A percentile compares a stretch with the other conserved stretches of the same genome.
These are phyloP conservation scores for Myiotriccus ornatus DNA, from an alignment of 2,797 vertebrate genomes.

Conservation along the genomic window DNA sequence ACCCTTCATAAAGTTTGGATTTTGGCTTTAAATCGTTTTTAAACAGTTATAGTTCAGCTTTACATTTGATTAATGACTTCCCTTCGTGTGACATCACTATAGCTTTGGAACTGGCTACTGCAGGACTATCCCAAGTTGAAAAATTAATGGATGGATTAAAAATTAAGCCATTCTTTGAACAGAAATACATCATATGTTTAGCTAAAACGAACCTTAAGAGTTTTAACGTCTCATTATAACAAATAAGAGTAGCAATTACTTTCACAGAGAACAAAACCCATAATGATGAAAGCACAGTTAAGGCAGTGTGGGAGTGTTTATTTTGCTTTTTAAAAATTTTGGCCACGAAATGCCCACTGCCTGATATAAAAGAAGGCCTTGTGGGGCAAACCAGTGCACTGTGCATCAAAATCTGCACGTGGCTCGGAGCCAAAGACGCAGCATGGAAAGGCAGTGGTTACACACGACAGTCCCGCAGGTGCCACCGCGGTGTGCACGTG, in stretches of 20 bases:
- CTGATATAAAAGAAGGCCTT: not conserved
- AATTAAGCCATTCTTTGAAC: not conserved
- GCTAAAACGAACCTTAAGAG: not conserved
- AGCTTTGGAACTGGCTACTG: not conserved
- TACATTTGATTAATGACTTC: not conserved
- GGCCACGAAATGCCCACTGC: not conserved
- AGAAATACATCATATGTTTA: not conserved
- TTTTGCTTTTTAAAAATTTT: not conserved
- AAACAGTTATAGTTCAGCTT: not conserved
- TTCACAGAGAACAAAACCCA: not conserved
- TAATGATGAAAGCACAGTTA: not conserved
- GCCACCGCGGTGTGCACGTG: accelerated
- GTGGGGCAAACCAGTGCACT: not conserved
- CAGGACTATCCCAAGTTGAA: not conserved
- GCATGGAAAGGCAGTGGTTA: not conserved
- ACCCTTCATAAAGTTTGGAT: not conserved
- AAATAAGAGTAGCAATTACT: not conserved
- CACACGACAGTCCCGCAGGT: not conserved
- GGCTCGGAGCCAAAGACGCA: not conserved
- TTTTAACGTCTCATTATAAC: not conserved
- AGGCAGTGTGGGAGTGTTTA: not conserved
- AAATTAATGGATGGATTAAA: not conserved
- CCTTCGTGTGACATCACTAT: not conserved
- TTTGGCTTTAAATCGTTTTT: not conserved
- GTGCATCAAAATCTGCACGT: not conserved